These are phyloP conservation scores for Epinephelus cyanopodus DNA, from an alignment of 2,113 vertebrate species.

Conservation along the genomic window DNA sequence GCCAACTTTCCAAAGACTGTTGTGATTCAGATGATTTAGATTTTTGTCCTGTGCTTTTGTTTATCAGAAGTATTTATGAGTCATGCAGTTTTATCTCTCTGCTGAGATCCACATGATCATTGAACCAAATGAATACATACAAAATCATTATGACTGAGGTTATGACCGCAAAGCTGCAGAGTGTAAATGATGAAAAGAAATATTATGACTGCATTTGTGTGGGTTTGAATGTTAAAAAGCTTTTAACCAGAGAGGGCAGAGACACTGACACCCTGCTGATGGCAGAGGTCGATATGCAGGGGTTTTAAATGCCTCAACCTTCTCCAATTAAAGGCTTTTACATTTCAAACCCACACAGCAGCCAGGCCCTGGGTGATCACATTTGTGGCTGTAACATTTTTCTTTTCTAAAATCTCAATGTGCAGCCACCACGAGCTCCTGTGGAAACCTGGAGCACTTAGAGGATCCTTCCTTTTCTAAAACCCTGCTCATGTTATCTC, in stretches of 20 bases:
- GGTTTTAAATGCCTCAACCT: slow-evolving; percentile 7
- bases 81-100: no score
- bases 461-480: slow-evolving; percentile 18
- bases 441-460: slow-evolving; percentile 2
- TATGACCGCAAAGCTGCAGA: neutral
- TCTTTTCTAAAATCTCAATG: neutral
- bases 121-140: slow-evolving; percentile 11
- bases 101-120: neutral
- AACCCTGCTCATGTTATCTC: slow-evolving; percentile 36
- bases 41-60: neutral
- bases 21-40: neutral
- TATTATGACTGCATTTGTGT: neutral
- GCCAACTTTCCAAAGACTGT: neutral
- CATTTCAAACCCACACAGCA: slow-evolving; percentile 5
- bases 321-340: slow-evolving; percentile 44
- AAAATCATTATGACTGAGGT: neutral
- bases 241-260: slow-evolving; percentile 25
- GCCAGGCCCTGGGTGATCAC: neutral
- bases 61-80: neutral
- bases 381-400: neutral
- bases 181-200: slow-evolving; percentile 2
- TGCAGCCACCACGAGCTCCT: neutral
- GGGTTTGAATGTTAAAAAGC: slow-evolving; percentile 33
- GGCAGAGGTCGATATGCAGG: slow-evolving; percentile 6
- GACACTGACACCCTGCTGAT: neutral